A percentile compares a stretch with the other conserved stretches of the same genome.
phyloP scores from a whole-genome alignment of 2,888 invertebrate genomes.

The Mesorhabditis spiculigera region DNA sequence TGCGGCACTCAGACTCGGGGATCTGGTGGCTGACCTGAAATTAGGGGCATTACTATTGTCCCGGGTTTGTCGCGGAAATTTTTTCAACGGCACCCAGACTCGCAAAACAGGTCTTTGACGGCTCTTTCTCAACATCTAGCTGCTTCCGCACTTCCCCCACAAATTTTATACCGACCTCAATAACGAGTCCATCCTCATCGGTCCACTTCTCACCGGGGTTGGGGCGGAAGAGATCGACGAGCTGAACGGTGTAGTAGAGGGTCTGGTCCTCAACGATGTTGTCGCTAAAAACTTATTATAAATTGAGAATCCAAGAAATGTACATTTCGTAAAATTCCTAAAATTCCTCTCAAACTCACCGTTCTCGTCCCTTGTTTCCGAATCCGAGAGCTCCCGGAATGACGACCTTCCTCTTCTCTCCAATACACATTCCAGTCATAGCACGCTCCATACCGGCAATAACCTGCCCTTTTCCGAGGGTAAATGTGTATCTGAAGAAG shows the following conservation, averaged over 20 bases:
- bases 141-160: background rate
- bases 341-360: constrained; percentile 6
- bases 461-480: constrained; percentile 52
- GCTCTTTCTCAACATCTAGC: no score
- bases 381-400: constrained; percentile 55
- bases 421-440: constrained; percentile 56
- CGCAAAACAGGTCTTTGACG: background rate
- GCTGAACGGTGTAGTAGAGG: constrained; percentile 56
- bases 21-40: constrained; percentile 29
- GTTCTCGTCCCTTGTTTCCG: constrained; percentile 37
- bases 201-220: constrained; percentile 55
- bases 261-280: constrained; percentile 48
- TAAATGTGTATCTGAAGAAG: constrained; percentile 51
- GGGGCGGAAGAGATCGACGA: constrained; percentile 54
- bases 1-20: constrained; percentile 36
- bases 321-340: background rate
- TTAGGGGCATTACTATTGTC: background rate
- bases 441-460: constrained; percentile 57
- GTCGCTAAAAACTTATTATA: constrained; percentile 27
- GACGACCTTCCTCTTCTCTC: constrained; percentile 57
- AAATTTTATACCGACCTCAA: constrained; percentile 24
- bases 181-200: constrained; percentile 52
- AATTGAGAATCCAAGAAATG: background rate
- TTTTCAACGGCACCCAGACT: background rate
- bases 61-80: background rate